phyloP scores from a whole-genome alignment of 2,888 invertebrate genomes.

The Dolichomitus sp. region DNA sequence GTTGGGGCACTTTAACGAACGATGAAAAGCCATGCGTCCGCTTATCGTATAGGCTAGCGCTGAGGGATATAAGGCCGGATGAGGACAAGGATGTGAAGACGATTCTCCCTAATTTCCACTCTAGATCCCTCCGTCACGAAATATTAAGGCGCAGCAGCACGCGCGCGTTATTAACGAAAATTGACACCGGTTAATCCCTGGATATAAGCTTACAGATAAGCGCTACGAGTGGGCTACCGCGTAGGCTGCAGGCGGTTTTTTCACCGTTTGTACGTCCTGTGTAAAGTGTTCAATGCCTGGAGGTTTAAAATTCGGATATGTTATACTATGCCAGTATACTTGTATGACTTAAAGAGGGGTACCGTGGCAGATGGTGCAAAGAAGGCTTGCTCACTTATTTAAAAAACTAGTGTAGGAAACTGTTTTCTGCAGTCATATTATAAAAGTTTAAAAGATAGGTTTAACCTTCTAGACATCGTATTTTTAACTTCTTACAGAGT shows the following conservation, averaged over 20 bases:
- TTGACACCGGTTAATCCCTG: slow-evolving; percentile 39
- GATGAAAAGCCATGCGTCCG: slow-evolving; percentile 56
- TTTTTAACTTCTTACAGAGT: no score
- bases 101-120: slow-evolving; percentile 34
- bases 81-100: slow-evolving; percentile 10
- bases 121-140: slow-evolving; percentile 18
- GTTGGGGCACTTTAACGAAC: slow-evolving; percentile 43
- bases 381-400: no score
- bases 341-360: no score
- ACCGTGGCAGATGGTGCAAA: no score
- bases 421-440: no score
- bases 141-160: slow-evolving; percentile 10
- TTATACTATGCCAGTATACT: no score
- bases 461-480: no score
- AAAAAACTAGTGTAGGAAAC: no score
- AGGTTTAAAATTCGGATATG: no score
- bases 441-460: no score
- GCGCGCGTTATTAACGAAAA: slow-evolving; percentile 41
- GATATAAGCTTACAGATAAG: not conserved
- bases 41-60: not conserved
- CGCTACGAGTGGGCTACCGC: not conserved
- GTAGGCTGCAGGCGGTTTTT: not conserved
- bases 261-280: not conserved
- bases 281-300: not conserved
- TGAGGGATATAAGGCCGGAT: not conserved